Evolutionary conservation across 2,797 vertebrate species (phyloP).

Genomic region (Neosalanx taihuensis): DNA sequence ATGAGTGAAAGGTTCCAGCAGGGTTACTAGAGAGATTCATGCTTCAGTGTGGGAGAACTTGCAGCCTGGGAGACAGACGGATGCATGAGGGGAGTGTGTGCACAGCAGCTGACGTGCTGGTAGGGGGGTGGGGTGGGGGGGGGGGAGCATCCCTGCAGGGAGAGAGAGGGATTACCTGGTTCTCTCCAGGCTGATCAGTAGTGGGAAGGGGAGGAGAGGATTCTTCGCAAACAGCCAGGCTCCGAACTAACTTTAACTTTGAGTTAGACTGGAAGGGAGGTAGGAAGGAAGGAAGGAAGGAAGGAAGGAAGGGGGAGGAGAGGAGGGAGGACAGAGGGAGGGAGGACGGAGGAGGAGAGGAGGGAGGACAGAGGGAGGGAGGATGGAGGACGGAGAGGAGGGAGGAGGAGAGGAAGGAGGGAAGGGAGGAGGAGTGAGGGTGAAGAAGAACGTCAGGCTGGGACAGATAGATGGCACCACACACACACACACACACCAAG

Average conservation of each 20-base stretch:
- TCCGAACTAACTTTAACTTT: constrained; percentile 94
- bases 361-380: too few species aligned
- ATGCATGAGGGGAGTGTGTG: constrained; percentile 11
- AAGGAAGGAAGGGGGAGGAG: too few species aligned
- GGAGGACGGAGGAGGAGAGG: too few species aligned
- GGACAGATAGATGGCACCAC: constrained; percentile 26
- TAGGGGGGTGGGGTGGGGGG: not conserved
- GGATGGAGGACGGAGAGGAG: constrained; percentile 24
- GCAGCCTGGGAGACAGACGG: not conserved
- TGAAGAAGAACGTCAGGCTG: constrained; percentile 49
- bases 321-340: too few species aligned
- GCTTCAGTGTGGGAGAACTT: not conserved
- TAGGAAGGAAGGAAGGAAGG: too few species aligned
- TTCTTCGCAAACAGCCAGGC: constrained; percentile 92
- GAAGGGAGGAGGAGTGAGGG: constrained; percentile 31
- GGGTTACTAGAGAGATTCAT: not conserved
- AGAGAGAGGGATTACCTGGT: constrained; percentile 77
- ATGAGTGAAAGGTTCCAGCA: not conserved
- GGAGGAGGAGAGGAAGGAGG: constrained; percentile 27
- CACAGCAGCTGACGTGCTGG: constrained; percentile 11
- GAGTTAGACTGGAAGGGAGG: constrained; percentile 77
- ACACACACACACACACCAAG: constrained; percentile 31
- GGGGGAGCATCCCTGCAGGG: not conserved
- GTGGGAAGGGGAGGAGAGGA: constrained; percentile 84
- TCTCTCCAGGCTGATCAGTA: constrained; percentile 78